Conservation (phyloP, 2,797 vertebrate genomes). For the Lutjanus argentimaculatus region DNA sequence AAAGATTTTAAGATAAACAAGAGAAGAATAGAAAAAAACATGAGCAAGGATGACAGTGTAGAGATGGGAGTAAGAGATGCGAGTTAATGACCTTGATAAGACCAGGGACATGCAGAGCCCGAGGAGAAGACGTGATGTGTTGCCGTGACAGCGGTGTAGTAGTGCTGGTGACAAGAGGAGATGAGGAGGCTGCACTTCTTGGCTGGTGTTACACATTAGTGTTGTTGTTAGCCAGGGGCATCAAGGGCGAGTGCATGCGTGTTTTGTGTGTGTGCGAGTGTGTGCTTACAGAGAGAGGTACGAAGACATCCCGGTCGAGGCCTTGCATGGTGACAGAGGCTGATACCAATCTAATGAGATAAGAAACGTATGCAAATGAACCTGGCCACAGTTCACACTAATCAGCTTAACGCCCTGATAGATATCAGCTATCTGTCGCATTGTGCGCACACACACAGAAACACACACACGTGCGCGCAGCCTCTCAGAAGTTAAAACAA, state of each 20-base stretch:
- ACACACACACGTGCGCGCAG: constrained; percentile 6
- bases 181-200: constrained; percentile 72
- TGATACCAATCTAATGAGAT: constrained; percentile 90
- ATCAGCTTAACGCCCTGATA: constrained; percentile 89
- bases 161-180: constrained; percentile 69
- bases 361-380: constrained; percentile 90
- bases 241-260: constrained; percentile 58
- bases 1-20: constrained; percentile 40
- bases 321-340: constrained; percentile 81
- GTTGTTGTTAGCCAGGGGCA: constrained; percentile 77
- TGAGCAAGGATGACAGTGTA: constrained; percentile 55
- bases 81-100: constrained; percentile 80
- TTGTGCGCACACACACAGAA: constrained; percentile 46
- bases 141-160: constrained; percentile 68
- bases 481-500: constrained; percentile 70
- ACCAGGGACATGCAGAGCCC: constrained; percentile 69
- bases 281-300: constrained; percentile 61
- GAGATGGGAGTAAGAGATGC: constrained; percentile 59
- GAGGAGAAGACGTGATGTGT: constrained; percentile 63
- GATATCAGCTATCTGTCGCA: constrained; percentile 87
- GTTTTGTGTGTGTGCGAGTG: constrained; percentile 31
- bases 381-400: constrained; percentile 87
- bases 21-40: constrained; percentile 20
- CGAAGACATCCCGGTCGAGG: constrained; percentile 83
- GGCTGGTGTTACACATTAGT: constrained; percentile 74